Evolutionary conservation across 2,888 invertebrate genomes (phyloP), one percentile per base, ranked within the genome.

Genomic region (Thera obeliscata): DNA sequence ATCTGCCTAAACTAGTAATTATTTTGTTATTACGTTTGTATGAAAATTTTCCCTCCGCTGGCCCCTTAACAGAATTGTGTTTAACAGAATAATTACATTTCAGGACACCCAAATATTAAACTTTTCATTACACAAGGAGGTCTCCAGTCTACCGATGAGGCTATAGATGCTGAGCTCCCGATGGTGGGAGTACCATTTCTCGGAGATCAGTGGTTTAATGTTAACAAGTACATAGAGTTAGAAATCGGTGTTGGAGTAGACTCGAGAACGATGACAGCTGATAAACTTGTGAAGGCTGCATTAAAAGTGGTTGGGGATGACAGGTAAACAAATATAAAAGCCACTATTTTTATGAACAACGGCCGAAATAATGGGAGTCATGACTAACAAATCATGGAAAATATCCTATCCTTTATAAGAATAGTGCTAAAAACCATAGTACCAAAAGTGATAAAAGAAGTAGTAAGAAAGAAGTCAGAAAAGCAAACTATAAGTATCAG

Each of bases 121-220:
- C 59, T 87, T 0, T 91, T 91, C 60, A 81, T 90, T 11, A 87
- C 85, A 2, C 89, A 90, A 85, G 87, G 88, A 12, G 89, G 89
- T 8, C 71, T 88, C 5, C 88, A 89, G 69, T 89, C 89, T 0
- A 78, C 85, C 0, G 87, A 89, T 43, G 91, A 90, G 74, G 84
- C 89, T 0, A 83, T 90, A 11, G 80, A 80, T 12, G 82, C 85
- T 33, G 80, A 77, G 48, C 82, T 87, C 0, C 88, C 88, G 2
- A 72, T 90, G 8, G 75, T 89, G 33, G 87, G 81, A 0, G 71
- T 90, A n/a, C 88, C 87, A 2, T 82, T 89, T 66, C 66, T 85
- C 38, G 85, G 78, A 2, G 91, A 92, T 69, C 90, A 90, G 70
- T 79, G 70, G 69, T 75, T 65, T 60, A 80, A 80, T 56, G 70